Base-by-base conservation (phyloP, 2,797 vertebrate genomes). In the Glossophaga mutica region DNA sequence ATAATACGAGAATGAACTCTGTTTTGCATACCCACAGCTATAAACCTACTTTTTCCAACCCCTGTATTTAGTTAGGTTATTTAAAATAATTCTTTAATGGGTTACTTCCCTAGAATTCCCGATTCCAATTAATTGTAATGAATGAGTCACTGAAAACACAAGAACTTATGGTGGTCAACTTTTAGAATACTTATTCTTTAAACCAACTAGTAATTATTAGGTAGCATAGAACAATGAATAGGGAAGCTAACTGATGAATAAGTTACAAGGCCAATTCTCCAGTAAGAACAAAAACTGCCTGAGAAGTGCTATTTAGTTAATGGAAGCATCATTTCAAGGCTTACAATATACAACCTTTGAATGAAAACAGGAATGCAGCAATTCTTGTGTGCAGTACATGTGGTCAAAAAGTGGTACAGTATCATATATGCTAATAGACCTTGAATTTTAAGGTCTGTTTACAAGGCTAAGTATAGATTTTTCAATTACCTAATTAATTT, bases 401-500 rank as follows among this genome's bases (percentile, higher is more conserved):
- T 11, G 96, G 39, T 94, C 32, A 74, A 89, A 79, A 92, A 77
- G 39, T 84, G n/a, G 48, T 70, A 82, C 34, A 67, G 26, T 19
- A 48, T 78, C 57, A 94, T 73, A 96, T 37, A 83, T 87, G 52
- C 22, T 79, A 87, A 94, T 71, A 79, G 24, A 32, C 21, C 74
- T 91, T 93, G 52, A 95, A 97, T 90, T 95, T 86, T 95, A 94
- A 96, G 76, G 59, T 86, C 70, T 94, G 77, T 85, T 96, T 94
- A 96, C n/a, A 91, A 87, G 90, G 26, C 70, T 95, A 82, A 94
- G 39, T 94, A 95, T 77, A 92, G 90, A 95, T 96, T 96, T 92
- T 92, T 94, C 87, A 97, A 94, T 92, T 91, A 91, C 32, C 50
- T 91, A 94, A 96, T 96, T 97, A 92, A 92, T 92, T 70, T 96